A percentile compares a stretch with the other conserved stretches of the same genome.
phyloP scores from a whole-genome alignment of 2,797 vertebrate species.

The Hydrolagus colliei region DNA sequence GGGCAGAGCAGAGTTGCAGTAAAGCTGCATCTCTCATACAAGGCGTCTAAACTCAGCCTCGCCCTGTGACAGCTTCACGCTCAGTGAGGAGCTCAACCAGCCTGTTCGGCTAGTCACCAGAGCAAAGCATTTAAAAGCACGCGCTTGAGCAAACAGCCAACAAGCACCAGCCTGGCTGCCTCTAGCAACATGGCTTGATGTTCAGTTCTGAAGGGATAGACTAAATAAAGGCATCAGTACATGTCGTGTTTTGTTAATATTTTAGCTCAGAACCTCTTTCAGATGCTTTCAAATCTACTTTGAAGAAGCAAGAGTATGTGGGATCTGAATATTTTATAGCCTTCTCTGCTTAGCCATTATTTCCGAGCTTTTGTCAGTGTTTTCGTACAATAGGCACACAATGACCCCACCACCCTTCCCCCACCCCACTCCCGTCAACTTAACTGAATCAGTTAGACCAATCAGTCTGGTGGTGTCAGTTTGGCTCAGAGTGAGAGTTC shows the following conservation, averaged over 20 bases:
- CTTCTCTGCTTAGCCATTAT: neutral
- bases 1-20: too few species aligned
- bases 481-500: too few species aligned
- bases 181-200: neutral
- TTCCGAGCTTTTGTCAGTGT: neutral
- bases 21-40: too few species aligned
- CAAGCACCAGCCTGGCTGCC: neutral
- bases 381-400: neutral
- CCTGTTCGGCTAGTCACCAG: neutral
- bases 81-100: neutral
- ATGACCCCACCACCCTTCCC: neutral
- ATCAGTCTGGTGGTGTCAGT: too few species aligned
- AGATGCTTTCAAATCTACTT: neutral
- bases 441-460: too few species aligned
- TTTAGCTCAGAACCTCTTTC: neutral
- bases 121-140: neutral
- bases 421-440: too few species aligned
- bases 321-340: neutral
- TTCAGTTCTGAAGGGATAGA: neutral
- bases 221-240: neutral
- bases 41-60: too few species aligned
- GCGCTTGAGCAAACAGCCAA: neutral
- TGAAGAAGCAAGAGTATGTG: neutral
- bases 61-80: neutral
- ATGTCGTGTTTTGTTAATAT: neutral